Evolutionary conservation across 2,888 invertebrate species (phyloP).

Genomic region (Catocala fraxini): DNA sequence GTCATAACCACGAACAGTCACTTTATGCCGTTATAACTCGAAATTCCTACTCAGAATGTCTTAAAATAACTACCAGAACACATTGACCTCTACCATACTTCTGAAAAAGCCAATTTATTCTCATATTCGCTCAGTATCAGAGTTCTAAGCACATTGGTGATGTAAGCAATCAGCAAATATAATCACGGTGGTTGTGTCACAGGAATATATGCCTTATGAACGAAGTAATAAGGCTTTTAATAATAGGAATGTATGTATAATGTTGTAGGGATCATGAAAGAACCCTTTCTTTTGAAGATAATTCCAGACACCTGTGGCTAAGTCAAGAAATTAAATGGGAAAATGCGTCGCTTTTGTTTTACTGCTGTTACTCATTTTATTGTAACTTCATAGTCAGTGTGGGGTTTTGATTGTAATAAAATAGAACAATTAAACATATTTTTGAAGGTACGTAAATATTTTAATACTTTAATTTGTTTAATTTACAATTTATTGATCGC

Average conservation of each 20-base stretch:
- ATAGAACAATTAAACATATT: background rate
- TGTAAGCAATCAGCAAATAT: slow-evolving; percentile 19
- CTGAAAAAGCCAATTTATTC: background rate
- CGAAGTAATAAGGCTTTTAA: slow-evolving; percentile 31
- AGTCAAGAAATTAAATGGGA: slow-evolving; percentile 39
- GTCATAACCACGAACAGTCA: slow-evolving; percentile 56
- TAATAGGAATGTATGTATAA: slow-evolving; percentile 22
- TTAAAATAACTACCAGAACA: slow-evolving; percentile 25
- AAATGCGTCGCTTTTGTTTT: slow-evolving; percentile 37
- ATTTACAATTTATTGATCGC: too few species aligned
- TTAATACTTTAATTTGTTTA: too few species aligned
- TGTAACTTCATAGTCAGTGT: slow-evolving; percentile 11
- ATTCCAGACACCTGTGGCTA: slow-evolving; percentile 61
- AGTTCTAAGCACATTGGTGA: slow-evolving; percentile 29
- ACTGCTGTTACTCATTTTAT: slow-evolving; percentile 32
- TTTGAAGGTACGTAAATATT: background rate
- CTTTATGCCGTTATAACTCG: slow-evolving; percentile 64
- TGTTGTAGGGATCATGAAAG: slow-evolving; percentile 48
- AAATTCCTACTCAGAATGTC: slow-evolving; percentile 51
- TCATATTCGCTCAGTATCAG: background rate
- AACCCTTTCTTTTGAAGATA: slow-evolving; percentile 60
- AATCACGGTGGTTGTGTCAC: slow-evolving; percentile 9
- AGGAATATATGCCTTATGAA: slow-evolving; percentile 25
- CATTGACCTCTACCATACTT: slow-evolving; percentile 6
- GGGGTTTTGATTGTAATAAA: slow-evolving; percentile 10